Base-by-base conservation (phyloP, 2,113 vertebrate species). In the Eulacestoma nigropectus region DNA sequence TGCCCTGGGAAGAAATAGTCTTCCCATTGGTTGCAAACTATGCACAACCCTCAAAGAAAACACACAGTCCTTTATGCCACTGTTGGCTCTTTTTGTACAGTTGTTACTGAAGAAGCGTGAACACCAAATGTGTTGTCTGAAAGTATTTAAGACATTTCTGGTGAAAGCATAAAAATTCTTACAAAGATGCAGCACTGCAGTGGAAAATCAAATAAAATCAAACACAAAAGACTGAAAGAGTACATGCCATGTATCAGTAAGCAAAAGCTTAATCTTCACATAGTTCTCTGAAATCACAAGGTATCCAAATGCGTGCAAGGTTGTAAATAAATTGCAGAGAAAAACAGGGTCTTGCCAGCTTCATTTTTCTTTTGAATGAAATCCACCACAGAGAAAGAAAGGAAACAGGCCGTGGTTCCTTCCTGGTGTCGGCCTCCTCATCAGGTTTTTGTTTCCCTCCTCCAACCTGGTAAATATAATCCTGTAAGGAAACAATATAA, bases 301-400 rank as follows among this genome's bases (percentile, higher is more conserved):
- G 97, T 98, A 98, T 97, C 97, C 97, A 98, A 98, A 97, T 95
- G 95, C 98, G 98, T 98, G 98, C 98, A 98, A 98, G 96, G 97
- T 97, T 98, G 97, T 97, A 98, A 98, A 98, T 96, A 98, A 98
- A 98, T 95, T 97, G 97, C 91, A 96, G 97, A 93, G 96, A 64
- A 57, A 97, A 97, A 95, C 91, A 96, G 95, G 96, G 97, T 98
- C 97, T 98, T 97, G 97, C 97, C 97, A 98, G 97, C 96, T 97
- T 98, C 95, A 87, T 56, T 98, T 97, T 97, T 97, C 97, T 97
- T 97, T 92, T 95, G 96, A 97, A 96, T 95, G 95, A 97, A 97
- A 98, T 98, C 97, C 96, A 96, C 97, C 96, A 81, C 30, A 91
- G 84, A 97, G 90, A 97, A 93, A 87, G 87, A 96, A 96, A 97